Conservation (phyloP, 2,888 invertebrate genomes). For the Cylloceria caligata region DNA sequence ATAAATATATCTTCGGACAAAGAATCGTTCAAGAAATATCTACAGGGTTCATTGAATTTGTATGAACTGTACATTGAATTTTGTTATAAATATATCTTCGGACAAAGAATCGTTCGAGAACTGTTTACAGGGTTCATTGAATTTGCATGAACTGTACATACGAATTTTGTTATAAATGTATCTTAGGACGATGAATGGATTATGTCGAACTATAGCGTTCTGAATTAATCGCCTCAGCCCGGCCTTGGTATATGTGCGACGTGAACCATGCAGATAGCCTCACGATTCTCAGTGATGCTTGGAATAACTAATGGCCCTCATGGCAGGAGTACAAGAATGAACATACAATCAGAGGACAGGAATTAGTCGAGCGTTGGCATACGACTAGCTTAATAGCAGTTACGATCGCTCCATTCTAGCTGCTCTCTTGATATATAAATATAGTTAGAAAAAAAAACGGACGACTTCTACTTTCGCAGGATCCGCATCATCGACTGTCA, state of each 20-base stretch:
- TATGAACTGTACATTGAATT: too few relatives aligned
- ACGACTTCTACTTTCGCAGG: neutral
- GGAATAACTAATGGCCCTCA: conserved; percentile 26
- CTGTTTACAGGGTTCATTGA: neutral
- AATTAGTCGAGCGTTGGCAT: conserved; percentile 18
- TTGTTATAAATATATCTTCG: too few relatives aligned
- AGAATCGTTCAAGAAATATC: too few relatives aligned
- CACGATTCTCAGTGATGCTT: neutral
- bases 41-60: too few relatives aligned
- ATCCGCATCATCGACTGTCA: conserved; percentile 8
- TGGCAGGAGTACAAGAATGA: neutral
- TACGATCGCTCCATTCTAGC: neutral
- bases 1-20: too few relatives aligned
- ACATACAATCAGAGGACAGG: conserved; percentile 11
- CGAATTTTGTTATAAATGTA: conserved; percentile 50
- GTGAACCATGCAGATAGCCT: neutral
- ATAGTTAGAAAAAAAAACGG: neutral
- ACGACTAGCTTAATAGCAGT: neutral
- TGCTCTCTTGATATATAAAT: neutral
- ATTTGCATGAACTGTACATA: conserved; percentile 52
- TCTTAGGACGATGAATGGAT: conserved; percentile 3
- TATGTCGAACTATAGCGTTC: neutral
- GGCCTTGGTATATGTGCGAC: neutral
- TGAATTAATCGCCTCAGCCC: conserved; percentile 11
- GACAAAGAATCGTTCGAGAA: too few relatives aligned